Evolutionary conservation across 2,888 invertebrate species (phyloP), one percentile per base, ranked within the genome.

Genomic region (Nemurella pictetii): DNA sequence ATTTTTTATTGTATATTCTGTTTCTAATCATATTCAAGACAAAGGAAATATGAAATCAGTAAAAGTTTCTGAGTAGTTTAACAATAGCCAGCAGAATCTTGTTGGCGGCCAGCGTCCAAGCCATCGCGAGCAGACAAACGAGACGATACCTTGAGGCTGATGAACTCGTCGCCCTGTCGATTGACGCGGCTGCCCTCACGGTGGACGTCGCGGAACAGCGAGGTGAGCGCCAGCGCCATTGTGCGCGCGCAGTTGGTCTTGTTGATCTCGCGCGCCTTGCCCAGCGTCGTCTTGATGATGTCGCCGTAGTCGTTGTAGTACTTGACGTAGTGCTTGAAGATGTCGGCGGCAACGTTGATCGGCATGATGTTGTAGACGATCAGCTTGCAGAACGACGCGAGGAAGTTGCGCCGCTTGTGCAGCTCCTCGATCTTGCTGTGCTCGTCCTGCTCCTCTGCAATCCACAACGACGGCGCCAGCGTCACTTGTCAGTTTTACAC

Each of bases 231-330:
- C 84, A 97, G 92, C 87, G 97, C 95, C 94, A 99, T 96, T 1
- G 98, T 98, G 87, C 98, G 93, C 7, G 99, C 98, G 91, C 98
- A 99, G 90, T 96, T 96, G 74, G 98, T 95, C 91, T 98, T 99
- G 92, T 98, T 98, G 88, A 99, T 98, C 92, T 99, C 99, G 87
- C 99, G 93, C 15, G 98, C 97, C 91, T 99, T 99, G 88, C 97
- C 96, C 88, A 99, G 92, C 12, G 99, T 98, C 55, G 97, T 96
- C 92, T 99, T 99, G 87, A 99, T 96, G 83, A 99, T 99, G 91
- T 99, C 99, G 83, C 99, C 99, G 91, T 98, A 99, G 91, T 99
- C 98, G 90, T 98, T 98, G 91, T 98, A 98, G 90, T 97, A 98
- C 95, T 97, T 98, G 86, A 98, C 97, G 90, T 99, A 99, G 90